A percentile compares a stretch with the other conserved stretches of the same genome.
These are phyloP conservation scores for Graphium colonna DNA, from an alignment of 2,888 invertebrate species.

Conservation along the genomic window DNA sequence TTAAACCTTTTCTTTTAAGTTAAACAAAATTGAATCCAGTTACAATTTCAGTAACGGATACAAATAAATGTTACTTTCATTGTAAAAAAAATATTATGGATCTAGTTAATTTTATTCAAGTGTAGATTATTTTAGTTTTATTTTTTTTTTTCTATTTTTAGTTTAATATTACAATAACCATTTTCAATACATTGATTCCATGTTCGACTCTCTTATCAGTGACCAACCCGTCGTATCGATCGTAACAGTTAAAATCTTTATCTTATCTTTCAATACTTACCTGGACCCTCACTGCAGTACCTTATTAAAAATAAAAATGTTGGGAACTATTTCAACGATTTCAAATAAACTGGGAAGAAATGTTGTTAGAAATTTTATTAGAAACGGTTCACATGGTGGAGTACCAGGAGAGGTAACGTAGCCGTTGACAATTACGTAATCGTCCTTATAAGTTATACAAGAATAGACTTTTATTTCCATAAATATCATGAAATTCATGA, in stretches of 20 bases:
- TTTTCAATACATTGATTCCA: no score
- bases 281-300: conserved; percentile 18
- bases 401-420: conserved; percentile 62
- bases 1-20: no score
- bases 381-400: conserved; percentile 66
- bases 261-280: conserved; percentile 49
- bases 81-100: no score
- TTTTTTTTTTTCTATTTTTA: no score
- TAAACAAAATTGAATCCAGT: no score
- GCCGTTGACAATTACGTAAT: conserved; percentile 48
- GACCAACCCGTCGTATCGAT: conserved; percentile 37
- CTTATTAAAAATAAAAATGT: conserved; percentile 49
- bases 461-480: background rate
- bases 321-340: conserved; percentile 62
- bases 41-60: no score
- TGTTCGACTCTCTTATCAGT: conserved; percentile 12
- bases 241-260: conserved; percentile 45
- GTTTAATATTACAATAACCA: no score
- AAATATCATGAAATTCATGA: no score
- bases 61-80: no score
- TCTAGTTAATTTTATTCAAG: no score
- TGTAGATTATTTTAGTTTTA: no score
- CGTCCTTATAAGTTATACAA: background rate
- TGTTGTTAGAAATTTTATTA: conserved; percentile 56
- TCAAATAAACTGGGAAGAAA: conserved; percentile 54